Percentiles rank a stretch among this genome's conserved stretches.
Conservation (phyloP, 2,888 invertebrate species). For the Notocelia uddmanniana region DNA sequence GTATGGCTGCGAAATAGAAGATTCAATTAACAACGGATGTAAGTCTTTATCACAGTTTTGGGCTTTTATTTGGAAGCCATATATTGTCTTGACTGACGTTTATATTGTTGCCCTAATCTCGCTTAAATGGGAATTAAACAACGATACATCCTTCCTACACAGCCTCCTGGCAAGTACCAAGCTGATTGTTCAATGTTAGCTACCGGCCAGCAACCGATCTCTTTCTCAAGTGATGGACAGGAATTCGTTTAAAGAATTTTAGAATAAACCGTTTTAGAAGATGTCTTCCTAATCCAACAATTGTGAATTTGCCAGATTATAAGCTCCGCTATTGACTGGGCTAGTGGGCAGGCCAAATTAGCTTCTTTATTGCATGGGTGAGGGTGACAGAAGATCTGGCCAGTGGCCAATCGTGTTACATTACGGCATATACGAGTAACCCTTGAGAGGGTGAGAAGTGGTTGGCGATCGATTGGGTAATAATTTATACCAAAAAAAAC, state of each 20-base stretch:
- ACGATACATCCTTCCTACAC: neutral
- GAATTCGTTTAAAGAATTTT: neutral
- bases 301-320: no score
- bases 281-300: no score
- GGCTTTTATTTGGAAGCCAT: constrained; percentile 17
- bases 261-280: neutral
- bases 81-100: constrained; percentile 16
- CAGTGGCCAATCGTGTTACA: no score
- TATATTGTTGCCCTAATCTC: constrained; percentile 13
- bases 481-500: no score
- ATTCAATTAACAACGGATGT: constrained; percentile 34
- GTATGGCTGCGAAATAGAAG: constrained; percentile 32
- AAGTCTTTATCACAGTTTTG: constrained; percentile 22
- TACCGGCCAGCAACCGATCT: neutral
- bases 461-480: no score
- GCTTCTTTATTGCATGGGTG: no score
- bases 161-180: neutral
- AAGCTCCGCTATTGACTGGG: no score
- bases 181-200: neutral
- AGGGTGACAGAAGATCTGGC: no score
- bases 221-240: neutral
- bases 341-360: no score
- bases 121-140: constrained; percentile 25
- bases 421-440: no score
- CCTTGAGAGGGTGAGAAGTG: no score